A percentile compares a stretch with the other conserved stretches of the same genome.
These are phyloP conservation scores for Ceratoteleas bidentatus DNA, from an alignment of 1,140 invertebrate species.

Conservation along the genomic window DNA sequence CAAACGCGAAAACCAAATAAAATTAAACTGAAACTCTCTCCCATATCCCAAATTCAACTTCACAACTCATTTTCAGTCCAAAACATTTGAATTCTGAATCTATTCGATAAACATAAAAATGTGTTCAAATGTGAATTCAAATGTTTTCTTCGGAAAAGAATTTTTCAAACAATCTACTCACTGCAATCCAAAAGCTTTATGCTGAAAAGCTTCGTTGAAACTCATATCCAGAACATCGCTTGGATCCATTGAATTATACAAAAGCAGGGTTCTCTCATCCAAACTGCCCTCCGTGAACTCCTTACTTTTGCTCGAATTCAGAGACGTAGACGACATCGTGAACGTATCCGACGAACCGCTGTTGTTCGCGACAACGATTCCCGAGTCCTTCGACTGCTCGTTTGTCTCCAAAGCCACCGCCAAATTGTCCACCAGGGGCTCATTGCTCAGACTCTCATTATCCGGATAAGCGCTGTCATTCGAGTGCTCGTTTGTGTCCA, in stretches of 20 bases:
- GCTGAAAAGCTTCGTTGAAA: constrained; percentile 83
- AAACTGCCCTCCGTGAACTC: constrained; percentile 38
- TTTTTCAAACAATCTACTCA: constrained; percentile 79
- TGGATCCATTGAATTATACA: constrained; percentile 69
- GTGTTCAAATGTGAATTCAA: too few species aligned
- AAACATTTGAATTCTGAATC: too few species aligned
- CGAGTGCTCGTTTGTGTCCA: constrained; percentile 72
- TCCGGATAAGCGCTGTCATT: constrained; percentile 62
- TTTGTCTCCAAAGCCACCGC: neutral
- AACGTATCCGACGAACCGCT: constrained; percentile 43
- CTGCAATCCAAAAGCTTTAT: constrained; percentile 85
- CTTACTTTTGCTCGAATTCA: constrained; percentile 44
- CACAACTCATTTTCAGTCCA: too few species aligned
- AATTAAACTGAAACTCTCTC: too few species aligned
- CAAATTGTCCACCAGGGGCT: constrained; percentile 17
- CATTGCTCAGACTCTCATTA: constrained; percentile 19
- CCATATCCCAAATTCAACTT: too few species aligned
- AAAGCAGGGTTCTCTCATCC: constrained; percentile 33
- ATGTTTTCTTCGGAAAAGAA: too few species aligned
- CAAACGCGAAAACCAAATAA: too few species aligned
- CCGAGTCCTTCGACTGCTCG: constrained; percentile 47
- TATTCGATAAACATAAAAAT: too few species aligned
- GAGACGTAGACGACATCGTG: constrained; percentile 32
- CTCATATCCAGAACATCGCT: constrained; percentile 72
- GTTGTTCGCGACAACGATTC: constrained; percentile 21